Evolutionary conservation across 2,113 vertebrate species (phyloP).

Genomic region (Oreochromis tanganicae): DNA sequence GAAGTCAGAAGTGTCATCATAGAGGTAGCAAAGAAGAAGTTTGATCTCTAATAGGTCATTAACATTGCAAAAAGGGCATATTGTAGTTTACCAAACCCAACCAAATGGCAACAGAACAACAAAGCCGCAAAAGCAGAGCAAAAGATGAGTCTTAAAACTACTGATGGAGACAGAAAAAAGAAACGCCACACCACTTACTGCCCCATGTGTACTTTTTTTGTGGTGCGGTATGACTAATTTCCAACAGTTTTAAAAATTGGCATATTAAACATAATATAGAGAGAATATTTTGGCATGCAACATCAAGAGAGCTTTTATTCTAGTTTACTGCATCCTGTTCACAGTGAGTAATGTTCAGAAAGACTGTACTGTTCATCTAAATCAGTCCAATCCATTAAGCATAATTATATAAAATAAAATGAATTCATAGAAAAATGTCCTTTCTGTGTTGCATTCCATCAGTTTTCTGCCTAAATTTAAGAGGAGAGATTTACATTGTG

Average conservation of each 20-base stretch:
- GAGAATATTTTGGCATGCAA: neutral
- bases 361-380: neutral
- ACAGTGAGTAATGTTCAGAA: neutral
- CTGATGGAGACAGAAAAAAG: neutral
- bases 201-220: neutral
- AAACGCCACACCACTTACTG: neutral
- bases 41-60: neutral
- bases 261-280: neutral
- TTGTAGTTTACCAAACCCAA: neutral
- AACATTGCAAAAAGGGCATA: neutral
- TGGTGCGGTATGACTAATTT: neutral
- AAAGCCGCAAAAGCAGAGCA: neutral
- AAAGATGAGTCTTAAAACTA: accelerated
- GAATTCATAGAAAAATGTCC: neutral
- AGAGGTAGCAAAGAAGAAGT: neutral
- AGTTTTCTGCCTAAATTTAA: constrained; percentile 11
- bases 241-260: neutral
- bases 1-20: neutral
- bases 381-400: neutral
- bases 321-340: neutral
- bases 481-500: neutral
- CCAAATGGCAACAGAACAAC: neutral
- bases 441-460: neutral
- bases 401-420: neutral
- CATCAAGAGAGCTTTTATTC: neutral